Conservation (phyloP, 2,888 invertebrate species). For the Sipha maydis region DNA sequence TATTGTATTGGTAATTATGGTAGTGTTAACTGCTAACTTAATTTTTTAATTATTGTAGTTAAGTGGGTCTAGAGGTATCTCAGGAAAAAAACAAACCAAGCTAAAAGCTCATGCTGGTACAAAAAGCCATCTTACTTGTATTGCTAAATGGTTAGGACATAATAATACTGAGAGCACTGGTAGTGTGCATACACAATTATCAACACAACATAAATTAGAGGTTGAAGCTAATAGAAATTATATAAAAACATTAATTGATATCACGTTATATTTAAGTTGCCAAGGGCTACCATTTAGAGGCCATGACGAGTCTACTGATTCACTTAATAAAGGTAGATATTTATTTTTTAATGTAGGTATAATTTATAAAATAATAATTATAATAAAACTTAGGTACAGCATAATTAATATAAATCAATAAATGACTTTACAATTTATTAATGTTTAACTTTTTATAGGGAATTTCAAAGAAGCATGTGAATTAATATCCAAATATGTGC, state of each 20-base stretch:
- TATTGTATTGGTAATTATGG: neutral
- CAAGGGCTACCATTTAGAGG: slow-evolving; percentile 66
- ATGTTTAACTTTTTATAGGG: slow-evolving; percentile 12
- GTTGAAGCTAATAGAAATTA: slow-evolving; percentile 16
- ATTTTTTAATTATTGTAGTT: neutral
- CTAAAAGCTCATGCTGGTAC: slow-evolving; percentile 5
- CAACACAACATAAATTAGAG: slow-evolving; percentile 16
- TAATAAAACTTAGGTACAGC: neutral
- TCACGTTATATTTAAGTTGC: slow-evolving; percentile 63
- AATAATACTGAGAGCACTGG: neutral
- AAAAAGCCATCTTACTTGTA: neutral
- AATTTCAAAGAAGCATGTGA: neutral
- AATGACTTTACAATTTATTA: neutral
- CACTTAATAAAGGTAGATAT: slow-evolving; percentile 65
- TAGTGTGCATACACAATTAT: slow-evolving; percentile 14
- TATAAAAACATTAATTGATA: slow-evolving; percentile 8
- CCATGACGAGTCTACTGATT: slow-evolving; percentile 64
- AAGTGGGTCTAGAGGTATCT: slow-evolving; percentile 5
- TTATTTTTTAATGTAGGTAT: neutral
- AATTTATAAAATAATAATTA: slow-evolving; percentile 10
- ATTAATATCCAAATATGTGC: slow-evolving; percentile 5
- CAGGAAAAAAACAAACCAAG: slow-evolving; percentile 3
- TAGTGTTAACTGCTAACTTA: neutral
- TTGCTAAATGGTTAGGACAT: slow-evolving; percentile 17
- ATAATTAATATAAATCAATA: slow-evolving; percentile 9